Conservation (phyloP, 2,888 invertebrate genomes). For the Diaphora mendica region DNA sequence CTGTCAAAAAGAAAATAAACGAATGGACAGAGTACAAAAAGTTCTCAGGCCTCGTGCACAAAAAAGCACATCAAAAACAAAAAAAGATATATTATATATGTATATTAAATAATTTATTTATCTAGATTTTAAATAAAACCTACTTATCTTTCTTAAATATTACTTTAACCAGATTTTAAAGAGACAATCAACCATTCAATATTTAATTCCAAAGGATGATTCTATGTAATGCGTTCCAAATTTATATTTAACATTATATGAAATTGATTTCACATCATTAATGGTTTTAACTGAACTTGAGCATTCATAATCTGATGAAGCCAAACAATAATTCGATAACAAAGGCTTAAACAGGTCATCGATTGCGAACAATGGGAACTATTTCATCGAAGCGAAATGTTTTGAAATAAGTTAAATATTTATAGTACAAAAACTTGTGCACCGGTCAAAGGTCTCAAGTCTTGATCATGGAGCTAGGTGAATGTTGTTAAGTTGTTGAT, state of each 20-base stretch:
- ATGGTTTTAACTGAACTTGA: constrained; percentile 49
- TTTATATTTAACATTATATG: neutral
- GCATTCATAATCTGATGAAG: neutral
- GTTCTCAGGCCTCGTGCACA: neutral
- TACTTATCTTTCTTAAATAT: neutral
- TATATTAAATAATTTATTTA: neutral
- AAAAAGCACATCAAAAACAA: too few relatives aligned
- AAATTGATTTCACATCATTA: neutral
- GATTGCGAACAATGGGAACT: constrained; percentile 11
- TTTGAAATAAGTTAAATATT: constrained; percentile 4
- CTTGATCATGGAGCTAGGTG: constrained; percentile 27
- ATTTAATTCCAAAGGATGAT: neutral
- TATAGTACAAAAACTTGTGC: constrained; percentile 10
- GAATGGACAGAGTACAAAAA: too few relatives aligned
- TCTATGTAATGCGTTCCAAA: neutral
- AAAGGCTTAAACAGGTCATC: constrained; percentile 5
- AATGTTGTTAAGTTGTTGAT: constrained; percentile 59
- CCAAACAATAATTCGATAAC: neutral
- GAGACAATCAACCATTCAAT: neutral
- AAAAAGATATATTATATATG: too few relatives aligned
- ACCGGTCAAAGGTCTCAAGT: constrained; percentile 34
- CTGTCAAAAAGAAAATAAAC: too few relatives aligned
- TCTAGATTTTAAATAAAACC: neutral
- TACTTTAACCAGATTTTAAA: neutral
- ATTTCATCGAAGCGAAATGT: neutral